Percentiles rank a stretch among this genome's conserved stretches.
phyloP scores from a whole-genome alignment of 2,113 vertebrate genomes.

The Emydocephalus ijimae region DNA sequence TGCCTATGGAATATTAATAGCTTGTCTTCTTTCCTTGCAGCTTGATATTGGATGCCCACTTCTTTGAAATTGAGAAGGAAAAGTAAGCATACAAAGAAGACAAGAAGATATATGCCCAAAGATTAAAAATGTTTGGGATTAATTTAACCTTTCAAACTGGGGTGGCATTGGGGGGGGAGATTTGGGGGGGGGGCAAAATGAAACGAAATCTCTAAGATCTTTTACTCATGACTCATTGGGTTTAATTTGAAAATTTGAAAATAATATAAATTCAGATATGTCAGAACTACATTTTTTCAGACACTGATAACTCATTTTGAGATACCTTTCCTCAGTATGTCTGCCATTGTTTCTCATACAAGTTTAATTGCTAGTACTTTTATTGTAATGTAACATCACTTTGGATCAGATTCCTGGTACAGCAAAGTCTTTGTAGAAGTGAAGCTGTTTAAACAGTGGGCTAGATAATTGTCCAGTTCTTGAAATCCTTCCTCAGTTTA shows the following conservation, averaged over 20 bases:
- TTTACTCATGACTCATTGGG: not conserved
- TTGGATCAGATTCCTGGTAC: not conserved
- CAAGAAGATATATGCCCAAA: not conserved
- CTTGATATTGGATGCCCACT: not conserved
- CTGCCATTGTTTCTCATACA: not conserved
- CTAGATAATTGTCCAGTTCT: constrained; percentile 5
- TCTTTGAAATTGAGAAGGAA: not conserved
- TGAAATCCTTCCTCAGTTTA: not conserved
- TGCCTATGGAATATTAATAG: not conserved
- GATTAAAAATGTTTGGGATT: not conserved
- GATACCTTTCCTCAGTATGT: not conserved
- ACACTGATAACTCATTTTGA: not conserved
- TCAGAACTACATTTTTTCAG: not conserved
- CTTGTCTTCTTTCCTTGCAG: not conserved
- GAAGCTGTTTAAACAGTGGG: constrained; percentile 22
- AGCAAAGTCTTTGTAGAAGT: not conserved
- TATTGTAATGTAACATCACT: not conserved
- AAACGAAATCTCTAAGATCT: not conserved
- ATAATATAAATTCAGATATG: not conserved
- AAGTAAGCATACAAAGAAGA: not conserved
- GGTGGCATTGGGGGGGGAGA: too few species aligned
- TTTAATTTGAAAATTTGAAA: not conserved
- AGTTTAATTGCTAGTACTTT: not conserved
- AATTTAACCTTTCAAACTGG: not conserved
- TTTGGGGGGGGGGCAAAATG: not conserved